Evolutionary conservation across 53 echinoderm and acorn worm species (phyloP).

Genomic region (Luidia sarsii): DNA sequence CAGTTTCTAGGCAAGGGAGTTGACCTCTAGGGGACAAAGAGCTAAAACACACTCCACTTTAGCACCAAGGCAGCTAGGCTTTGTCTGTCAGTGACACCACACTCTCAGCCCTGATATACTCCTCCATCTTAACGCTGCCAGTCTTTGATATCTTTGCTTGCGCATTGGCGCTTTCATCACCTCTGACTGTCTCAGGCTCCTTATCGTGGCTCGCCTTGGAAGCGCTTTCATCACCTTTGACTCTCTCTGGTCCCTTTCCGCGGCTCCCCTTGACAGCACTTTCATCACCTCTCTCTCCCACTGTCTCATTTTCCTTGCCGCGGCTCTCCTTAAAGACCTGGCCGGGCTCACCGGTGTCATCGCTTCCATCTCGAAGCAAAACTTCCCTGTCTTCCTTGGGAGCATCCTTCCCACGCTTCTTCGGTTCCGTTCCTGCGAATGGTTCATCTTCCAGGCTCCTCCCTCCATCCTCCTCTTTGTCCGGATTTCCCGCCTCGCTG

Average conservation of each 20-base stretch:
- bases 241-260: neutral
- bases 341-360: conserved; percentile 2
- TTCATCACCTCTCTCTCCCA: neutral
- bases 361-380: neutral
- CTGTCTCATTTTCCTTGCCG: neutral
- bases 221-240: neutral
- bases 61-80: no score
- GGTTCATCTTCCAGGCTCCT: neutral
- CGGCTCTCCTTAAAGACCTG: neutral
- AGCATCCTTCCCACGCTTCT: neutral
- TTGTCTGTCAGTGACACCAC: conserved; percentile 35
- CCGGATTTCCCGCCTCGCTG: neutral
- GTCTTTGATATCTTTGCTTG: neutral
- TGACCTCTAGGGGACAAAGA: no score
- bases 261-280: neutral
- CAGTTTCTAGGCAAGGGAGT: no score
- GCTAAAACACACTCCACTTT: no score
- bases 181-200: no score
- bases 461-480: neutral
- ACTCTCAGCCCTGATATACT: conserved; percentile 66
- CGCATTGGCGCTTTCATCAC: neutral
- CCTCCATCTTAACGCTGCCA: conserved; percentile 25
- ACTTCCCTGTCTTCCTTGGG: neutral
- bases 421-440: neutral
- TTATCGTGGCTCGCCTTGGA: no score